Conservation (phyloP, 30 jellyfish, hydroid and myxozoan species). For the Phacellophora camtschatica region DNA sequence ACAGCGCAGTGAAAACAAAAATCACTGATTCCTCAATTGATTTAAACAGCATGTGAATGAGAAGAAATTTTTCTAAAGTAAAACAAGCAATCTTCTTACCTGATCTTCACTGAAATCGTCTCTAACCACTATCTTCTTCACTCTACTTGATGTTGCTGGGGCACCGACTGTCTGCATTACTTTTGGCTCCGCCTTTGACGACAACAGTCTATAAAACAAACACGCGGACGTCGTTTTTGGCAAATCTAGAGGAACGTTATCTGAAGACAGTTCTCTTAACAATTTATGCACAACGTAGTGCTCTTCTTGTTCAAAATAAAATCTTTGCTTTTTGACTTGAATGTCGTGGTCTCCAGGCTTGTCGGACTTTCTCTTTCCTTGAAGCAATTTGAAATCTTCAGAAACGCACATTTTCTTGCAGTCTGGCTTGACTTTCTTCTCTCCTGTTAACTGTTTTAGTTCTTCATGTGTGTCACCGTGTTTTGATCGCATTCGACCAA, state of each 20-base stretch:
- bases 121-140: conserved; percentile 31
- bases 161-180: conserved; percentile 62
- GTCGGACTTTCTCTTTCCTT: conserved; percentile 42
- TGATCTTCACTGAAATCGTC: conserved; percentile 56
- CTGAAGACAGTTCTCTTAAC: conserved; percentile 55
- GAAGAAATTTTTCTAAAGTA: too few relatives aligned
- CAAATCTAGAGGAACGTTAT: conserved; percentile 17
- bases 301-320: conserved; percentile 65
- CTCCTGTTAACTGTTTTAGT: conserved; percentile 2
- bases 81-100: too few relatives aligned
- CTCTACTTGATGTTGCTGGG: conserved; percentile 18
- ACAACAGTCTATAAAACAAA: conserved; percentile 46
- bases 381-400: conserved; percentile 10
- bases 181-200: conserved; percentile 68
- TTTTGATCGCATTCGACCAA: neutral
- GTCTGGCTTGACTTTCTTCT: neutral
- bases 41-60: too few relatives aligned
- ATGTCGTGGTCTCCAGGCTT: conserved; percentile 24
- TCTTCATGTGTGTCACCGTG: conserved; percentile 30
- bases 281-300: conserved; percentile 56
- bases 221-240: conserved; percentile 73
- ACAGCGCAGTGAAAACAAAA: too few relatives aligned
- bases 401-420: conserved; percentile 28
- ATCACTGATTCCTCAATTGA: too few relatives aligned
- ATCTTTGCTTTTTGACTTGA: conserved; percentile 45